Evolutionary conservation across 2,888 invertebrate genomes (phyloP).

Genomic region (Rugalucina vietnamica): DNA sequence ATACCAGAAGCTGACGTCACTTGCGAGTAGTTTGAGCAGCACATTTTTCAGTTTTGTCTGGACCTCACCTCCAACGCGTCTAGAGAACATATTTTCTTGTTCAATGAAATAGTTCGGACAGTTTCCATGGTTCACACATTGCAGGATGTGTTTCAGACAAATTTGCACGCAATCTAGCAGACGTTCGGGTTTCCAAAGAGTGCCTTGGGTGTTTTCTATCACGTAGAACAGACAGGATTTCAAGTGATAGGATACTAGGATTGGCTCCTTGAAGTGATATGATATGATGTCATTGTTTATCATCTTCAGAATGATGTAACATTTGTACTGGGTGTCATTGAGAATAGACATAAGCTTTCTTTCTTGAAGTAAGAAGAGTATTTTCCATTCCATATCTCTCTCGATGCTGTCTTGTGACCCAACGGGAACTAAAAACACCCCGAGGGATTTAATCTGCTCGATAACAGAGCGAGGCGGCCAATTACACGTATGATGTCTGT

Average conservation of each 20-base stretch:
- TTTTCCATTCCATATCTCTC: not conserved
- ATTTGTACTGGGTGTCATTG: constrained; percentile 5
- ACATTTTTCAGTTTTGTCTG: not conserved
- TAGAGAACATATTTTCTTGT: constrained; percentile 10
- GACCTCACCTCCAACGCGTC: not conserved
- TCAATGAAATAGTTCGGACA: constrained; percentile 13
- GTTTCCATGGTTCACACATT: not conserved
- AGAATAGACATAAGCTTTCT: not conserved
- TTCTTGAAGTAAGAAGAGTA: not conserved
- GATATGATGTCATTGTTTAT: not conserved
- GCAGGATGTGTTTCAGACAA: not conserved
- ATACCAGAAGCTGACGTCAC: not conserved
- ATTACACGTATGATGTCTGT: not conserved
- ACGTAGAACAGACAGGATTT: constrained; percentile 9
- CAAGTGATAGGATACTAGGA: not conserved
- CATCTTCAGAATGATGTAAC: constrained; percentile 10
- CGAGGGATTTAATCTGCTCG: not conserved
- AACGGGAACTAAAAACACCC: not conserved
- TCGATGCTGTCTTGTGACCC: not conserved
- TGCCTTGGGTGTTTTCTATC: not conserved
- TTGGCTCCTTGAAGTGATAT: not conserved
- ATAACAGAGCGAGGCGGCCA: not conserved
- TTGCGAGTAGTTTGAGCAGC: not conserved
- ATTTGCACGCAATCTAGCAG: not conserved
- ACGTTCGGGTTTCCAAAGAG: not conserved